These are phyloP conservation scores for Eurystomus glaucurus DNA, from an alignment of 2,797 vertebrate species.

Conservation along the genomic window DNA sequence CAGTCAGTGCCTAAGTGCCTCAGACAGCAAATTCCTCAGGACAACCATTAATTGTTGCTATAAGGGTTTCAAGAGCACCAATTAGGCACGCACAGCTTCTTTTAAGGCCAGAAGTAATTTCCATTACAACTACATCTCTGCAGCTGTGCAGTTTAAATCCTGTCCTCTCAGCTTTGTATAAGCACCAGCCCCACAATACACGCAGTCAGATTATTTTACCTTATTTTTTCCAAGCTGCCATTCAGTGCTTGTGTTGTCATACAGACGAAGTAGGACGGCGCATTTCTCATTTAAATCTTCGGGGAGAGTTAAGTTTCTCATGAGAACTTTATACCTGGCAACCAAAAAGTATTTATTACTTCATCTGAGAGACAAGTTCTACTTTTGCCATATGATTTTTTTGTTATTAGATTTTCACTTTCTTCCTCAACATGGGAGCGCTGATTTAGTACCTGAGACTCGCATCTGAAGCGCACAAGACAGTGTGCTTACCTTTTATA, in stretches of 20 bases:
- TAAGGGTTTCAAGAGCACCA: neutral
- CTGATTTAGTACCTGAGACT: neutral
- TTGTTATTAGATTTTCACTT: neutral
- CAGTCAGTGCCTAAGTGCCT: neutral
- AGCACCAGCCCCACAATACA: neutral
- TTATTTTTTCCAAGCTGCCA: constrained; percentile 98
- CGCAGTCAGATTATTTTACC: constrained; percentile 80
- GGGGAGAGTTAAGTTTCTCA: constrained; percentile 82
- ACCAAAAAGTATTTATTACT: neutral
- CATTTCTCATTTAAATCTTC: constrained; percentile 90
- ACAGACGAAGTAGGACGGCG: constrained; percentile 85
- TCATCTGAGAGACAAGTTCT: neutral
- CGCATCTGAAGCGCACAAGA: neutral
- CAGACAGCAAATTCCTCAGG: neutral
- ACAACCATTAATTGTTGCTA: neutral
- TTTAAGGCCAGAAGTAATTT: neutral
- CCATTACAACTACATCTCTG: neutral
- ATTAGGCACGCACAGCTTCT: rapidly evolving
- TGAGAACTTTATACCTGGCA: constrained; percentile 92
- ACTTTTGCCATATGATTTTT: neutral
- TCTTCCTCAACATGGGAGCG: neutral
- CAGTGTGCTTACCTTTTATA: constrained; percentile 86
- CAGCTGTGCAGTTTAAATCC: neutral
- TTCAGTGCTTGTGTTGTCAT: constrained; percentile 87
- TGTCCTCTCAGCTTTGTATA: neutral